These are phyloP conservation scores for Myotis planiceps DNA, from an alignment of 2,797 vertebrate genomes.

Conservation along the genomic window DNA sequence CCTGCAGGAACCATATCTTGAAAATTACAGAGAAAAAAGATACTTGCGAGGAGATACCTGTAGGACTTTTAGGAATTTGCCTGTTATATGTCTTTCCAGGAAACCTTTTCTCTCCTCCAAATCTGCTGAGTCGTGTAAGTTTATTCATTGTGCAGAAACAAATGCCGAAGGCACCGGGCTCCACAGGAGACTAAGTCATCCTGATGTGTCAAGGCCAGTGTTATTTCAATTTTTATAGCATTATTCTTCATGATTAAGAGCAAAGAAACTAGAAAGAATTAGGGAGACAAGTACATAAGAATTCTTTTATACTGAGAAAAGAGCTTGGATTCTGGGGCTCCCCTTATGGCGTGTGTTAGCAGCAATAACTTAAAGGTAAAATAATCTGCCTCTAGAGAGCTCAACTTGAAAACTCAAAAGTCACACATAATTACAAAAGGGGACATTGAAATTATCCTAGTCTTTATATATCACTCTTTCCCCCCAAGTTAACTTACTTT, in stretches of 20 bases:
- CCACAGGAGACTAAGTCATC: background rate
- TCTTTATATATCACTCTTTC: background rate
- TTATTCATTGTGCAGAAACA: background rate
- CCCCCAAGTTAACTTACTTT: background rate
- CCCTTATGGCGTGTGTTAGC: no score
- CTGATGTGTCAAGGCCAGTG: fast-evolving
- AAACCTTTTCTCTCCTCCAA: background rate
- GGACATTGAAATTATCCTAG: background rate
- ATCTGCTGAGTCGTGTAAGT: fast-evolving
- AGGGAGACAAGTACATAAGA: fast-evolving
- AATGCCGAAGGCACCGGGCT: background rate
- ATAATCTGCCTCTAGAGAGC: no score
- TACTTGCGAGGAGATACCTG: background rate
- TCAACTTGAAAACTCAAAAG: background rate
- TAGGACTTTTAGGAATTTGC: fast-evolving
- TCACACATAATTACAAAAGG: background rate
- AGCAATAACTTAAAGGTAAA: background rate
- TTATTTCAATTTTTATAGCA: background rate
- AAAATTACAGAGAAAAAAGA: background rate
- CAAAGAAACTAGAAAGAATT: background rate
- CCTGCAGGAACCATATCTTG: background rate
- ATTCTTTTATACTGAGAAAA: background rate
- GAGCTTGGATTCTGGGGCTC: no score
- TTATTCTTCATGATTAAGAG: background rate
- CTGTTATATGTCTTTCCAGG: fast-evolving